Conservation (phyloP, 2,797 vertebrate species). For the Galago senegalensis region DNA sequence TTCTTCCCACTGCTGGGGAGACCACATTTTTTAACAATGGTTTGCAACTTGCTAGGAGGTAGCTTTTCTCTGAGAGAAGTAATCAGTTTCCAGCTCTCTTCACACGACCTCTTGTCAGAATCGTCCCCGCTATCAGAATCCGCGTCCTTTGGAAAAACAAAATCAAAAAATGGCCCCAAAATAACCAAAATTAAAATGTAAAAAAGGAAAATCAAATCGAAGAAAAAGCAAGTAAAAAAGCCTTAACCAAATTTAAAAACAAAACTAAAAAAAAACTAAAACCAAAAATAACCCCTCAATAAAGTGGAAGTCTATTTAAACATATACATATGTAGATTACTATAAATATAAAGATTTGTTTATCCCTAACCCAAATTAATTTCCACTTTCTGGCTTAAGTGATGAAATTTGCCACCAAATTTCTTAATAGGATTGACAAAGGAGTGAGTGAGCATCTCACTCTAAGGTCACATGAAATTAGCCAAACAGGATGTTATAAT, state of each 20-base stretch:
- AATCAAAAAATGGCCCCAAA: slow-evolving; percentile 94
- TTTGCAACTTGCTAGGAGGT: slow-evolving; percentile 99
- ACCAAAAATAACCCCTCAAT: slow-evolving; percentile 84
- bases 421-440: slow-evolving; percentile 35
- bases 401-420: slow-evolving; percentile 72
- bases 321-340: not conserved
- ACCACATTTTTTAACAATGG: slow-evolving; percentile 99
- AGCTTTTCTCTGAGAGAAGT: slow-evolving; percentile 99
- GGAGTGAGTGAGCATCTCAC: not conserved
- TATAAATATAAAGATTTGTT: slow-evolving; percentile 50
- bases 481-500: slow-evolving; percentile 16
- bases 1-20: slow-evolving; percentile 99
- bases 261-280: slow-evolving; percentile 83
- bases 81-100: slow-evolving; percentile 99
- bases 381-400: slow-evolving; percentile 77
- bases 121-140: slow-evolving; percentile 99
- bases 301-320: slow-evolving; percentile 60
- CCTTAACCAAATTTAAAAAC: slow-evolving; percentile 86
- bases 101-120: slow-evolving; percentile 99
- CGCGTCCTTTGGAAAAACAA: slow-evolving; percentile 99
- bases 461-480: slow-evolving; percentile 34
- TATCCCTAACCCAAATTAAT: slow-evolving; percentile 76
- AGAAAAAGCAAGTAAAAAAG: slow-evolving; percentile 93
- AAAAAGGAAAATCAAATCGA: slow-evolving; percentile 94
- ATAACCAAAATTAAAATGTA: slow-evolving; percentile 96